Base-by-base conservation (phyloP, 2,797 vertebrate genomes). In the Darevskia mixta region DNA sequence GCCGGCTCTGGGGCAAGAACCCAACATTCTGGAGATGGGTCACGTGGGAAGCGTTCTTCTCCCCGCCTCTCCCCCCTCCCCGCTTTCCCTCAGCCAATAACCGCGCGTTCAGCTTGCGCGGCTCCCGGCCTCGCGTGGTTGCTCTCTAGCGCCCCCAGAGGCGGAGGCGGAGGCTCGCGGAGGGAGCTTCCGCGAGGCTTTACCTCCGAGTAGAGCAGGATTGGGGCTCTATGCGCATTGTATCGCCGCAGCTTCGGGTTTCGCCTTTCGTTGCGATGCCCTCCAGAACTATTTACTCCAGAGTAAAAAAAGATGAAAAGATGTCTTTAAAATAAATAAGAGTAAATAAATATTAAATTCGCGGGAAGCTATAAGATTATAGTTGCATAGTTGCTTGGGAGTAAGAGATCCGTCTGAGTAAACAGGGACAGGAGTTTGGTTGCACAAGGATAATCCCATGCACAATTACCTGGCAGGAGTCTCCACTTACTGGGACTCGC, bases 1-100 rank as follows among this genome's bases (percentile, higher is more conserved):
- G 87, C 94, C 2, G 32, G 71, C 17, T 8, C 8, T 35, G 64
- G 73, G 79, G 84, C 71, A n/a, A 15, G 18, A 41, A 27, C 72
- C 27, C 64, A 0, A 27, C 88, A 0, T 8, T 23, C 73, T 1
- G 35, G 5, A 5, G 55, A 15, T 5, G 29, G 27, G 69, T 89
- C 78, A 76, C 78, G 83, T 85, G 88, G 69, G 17, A 1, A 55
- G 32, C 55, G n/a, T 4, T 2, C 43, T 29, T 4, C 5, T 13
- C n/a, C 15, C 32, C 9, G 17, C 10, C 45, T 35, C 25, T 3
- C 32, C 7, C 27, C 1, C 11, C 32, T 5, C 43, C 15, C 18
- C 76, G 13, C 75, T 8, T 7, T 1, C 5, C 49, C 8, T 27
- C 29, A 17, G 6, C 67, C 55, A 64, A 64, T 61, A 38, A 15